phyloP scores from a whole-genome alignment of 1,140 invertebrate species.

The Anthonomus grandis region DNA sequence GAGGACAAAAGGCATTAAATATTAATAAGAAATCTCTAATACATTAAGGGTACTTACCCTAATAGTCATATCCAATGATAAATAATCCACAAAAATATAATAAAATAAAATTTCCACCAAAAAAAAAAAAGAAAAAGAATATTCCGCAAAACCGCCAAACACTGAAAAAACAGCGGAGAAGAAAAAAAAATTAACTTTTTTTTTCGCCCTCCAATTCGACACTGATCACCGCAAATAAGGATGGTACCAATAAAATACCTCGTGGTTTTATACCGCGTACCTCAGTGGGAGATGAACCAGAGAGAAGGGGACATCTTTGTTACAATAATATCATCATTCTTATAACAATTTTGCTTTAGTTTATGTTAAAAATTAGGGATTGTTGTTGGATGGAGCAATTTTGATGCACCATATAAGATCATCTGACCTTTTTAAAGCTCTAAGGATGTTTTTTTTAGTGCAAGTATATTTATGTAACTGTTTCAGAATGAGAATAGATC shows the following conservation, averaged over 20 bases:
- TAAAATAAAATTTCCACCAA: no score
- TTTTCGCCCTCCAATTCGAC: conserved; percentile 26
- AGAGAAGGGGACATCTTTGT: conserved; percentile 32
- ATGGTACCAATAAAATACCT: conserved; percentile 36
- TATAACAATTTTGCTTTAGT: conserved; percentile 28
- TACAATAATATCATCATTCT: conserved; percentile 31
- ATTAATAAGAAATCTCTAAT: no score
- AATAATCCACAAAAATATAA: conserved; percentile 3
- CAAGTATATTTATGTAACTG: no score
- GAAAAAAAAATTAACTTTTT: conserved; percentile 17
- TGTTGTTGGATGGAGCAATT: no score
- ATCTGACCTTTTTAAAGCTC: no score
- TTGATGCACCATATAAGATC: no score
- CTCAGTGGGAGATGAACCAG: conserved; percentile 31
- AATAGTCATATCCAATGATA: conserved; percentile 27
- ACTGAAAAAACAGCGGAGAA: conserved; percentile 5
- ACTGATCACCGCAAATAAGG: conserved; percentile 34
- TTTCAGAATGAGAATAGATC: no score
- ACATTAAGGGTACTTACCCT: no score
- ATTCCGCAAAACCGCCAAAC: neutral
- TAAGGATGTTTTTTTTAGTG: no score
- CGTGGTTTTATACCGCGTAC: conserved; percentile 33
- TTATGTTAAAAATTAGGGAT: neutral
- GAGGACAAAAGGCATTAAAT: no score
- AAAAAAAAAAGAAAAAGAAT: no score